Evolutionary conservation across 2,888 invertebrate species (phyloP).

Genomic region (Agonopterix alstromeriana): DNA sequence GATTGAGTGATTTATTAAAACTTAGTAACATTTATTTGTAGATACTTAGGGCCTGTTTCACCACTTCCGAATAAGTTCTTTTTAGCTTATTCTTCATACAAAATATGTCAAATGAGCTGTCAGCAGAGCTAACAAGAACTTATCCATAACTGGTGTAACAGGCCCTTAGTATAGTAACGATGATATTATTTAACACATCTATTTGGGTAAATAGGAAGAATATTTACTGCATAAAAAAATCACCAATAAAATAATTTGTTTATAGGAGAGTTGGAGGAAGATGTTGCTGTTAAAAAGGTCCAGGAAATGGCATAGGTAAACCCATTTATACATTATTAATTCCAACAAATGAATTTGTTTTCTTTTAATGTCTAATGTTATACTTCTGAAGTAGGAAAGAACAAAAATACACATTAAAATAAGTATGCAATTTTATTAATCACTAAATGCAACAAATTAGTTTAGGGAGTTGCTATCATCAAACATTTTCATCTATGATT

Average conservation of each 20-base stretch:
- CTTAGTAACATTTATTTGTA: no score
- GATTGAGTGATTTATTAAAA: no score
- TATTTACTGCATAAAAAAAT: no score
- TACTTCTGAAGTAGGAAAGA: neutral
- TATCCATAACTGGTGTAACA: no score
- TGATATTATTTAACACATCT: no score
- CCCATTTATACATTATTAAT: neutral
- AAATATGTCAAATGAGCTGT: no score
- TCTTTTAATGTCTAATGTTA: neutral
- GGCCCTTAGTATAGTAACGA: no score
- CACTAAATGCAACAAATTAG: constrained; percentile 76
- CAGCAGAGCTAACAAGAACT: no score
- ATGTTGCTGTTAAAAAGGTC: constrained; percentile 16
- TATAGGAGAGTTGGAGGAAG: constrained; percentile 29
- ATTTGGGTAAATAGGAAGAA: no score
- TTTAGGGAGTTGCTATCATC: constrained; percentile 61
- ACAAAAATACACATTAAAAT: constrained; percentile 49
- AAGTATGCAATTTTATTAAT: constrained; percentile 75
- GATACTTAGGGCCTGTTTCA: no score
- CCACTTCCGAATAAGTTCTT: no score
- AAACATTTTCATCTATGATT: constrained; percentile 46
- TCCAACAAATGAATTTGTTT: neutral
- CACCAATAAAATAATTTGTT: neutral
- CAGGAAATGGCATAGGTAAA: constrained; percentile 6
- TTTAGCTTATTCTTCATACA: no score